Evolutionary conservation across 2,113 vertebrate genomes (phyloP), one percentile per base, ranked within the genome.

Genomic region (Anoura caudifer): DNA sequence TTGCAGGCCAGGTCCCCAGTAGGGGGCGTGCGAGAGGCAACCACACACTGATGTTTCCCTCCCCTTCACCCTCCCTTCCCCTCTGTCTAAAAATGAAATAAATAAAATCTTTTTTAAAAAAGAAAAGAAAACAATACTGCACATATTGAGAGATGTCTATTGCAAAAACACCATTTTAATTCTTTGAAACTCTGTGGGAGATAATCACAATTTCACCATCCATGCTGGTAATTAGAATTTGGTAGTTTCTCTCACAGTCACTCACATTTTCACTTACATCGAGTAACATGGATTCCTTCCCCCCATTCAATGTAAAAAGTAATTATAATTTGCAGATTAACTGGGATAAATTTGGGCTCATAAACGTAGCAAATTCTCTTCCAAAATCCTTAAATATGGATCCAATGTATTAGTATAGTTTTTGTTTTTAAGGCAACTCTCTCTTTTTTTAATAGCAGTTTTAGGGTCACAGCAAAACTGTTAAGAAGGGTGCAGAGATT

Each of bases 271-370:
- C 4, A 54, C 9, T 47, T 82, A 33, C 95, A 69, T 11, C 7
- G 38, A n/a, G 4, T 26, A 54, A 10, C n/a, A 2, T 52, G 2
- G 4, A 7, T 67, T 36, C 20, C 0, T n/a, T 7, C 1, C 8
- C 26, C 28, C 2, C 4, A n/a, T 12, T 17, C 54, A 20, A 4
- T n/a, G 45, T 11, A 61, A 77, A 54, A 54, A 28, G 43, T 22
- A 82, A 81, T 38, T 72, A 33, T n/a, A 70, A 92, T 79, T 72
- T 69, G 41, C 19, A 11, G 75, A 47, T 69, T 63, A 26, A 6
- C 80, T 91, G 22, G 36, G 43, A 33, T 54, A 33, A 0, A 69
- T 50, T 31, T 96, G 22, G 47, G 4, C 2, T 76, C 12, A 56
- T 59, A 22, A 90, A 43, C 4, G 20, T 67, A 17, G 11, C 41